Base-by-base conservation (phyloP, 2,888 invertebrate genomes). In the Rhamnusium bicolor region DNA sequence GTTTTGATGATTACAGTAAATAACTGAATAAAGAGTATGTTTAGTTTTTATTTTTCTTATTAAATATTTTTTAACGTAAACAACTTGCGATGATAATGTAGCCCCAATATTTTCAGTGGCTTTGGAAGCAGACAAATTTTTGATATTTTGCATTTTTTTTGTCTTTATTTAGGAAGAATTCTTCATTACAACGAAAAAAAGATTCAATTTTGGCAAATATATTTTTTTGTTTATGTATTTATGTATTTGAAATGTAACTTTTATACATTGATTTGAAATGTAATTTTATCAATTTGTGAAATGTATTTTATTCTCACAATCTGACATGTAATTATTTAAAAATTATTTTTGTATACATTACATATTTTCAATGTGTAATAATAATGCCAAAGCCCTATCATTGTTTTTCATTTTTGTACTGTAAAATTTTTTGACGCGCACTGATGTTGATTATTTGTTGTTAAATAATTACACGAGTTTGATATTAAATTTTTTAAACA, bases 351-450 rank as follows among this genome's bases (percentile, higher is more conserved):
- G 71, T 81, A 75, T 81, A 79, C 75, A 77, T 71, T 71, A 24
- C 69, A 77, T 75, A 54, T 75, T 77, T 75, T 78, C 68, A 69
- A 61, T 78, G 70, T 75, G 60, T 49, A 66, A 49, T 69, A 56
- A 61, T 75, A 56, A 58, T 75, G 69, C 74, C 77, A 78, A 75
- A 77, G 78, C 70, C 78, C 69, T 40, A 60, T 51, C n/a, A 65
- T 67, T 62, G 46, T 74, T 76, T 78, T 77, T 78, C 76, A 72
- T 74, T 74, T 75, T 81, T 87, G 87, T 87, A 85, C 85, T 87
- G 87, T 82, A 86, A 87, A 86, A 85, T 87, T 81, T 87, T 87
- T 86, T 87, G 87, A 86, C 83, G n/a, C 4, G n/a, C 40, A 12
- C 40, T 40, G 18, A 19, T 19, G 18, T 16, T 0, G 1, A 51